Evolutionary conservation across 2,888 invertebrate species (phyloP), one percentile per base, ranked within the genome.

Genomic region (Hypena proboscidalis): DNA sequence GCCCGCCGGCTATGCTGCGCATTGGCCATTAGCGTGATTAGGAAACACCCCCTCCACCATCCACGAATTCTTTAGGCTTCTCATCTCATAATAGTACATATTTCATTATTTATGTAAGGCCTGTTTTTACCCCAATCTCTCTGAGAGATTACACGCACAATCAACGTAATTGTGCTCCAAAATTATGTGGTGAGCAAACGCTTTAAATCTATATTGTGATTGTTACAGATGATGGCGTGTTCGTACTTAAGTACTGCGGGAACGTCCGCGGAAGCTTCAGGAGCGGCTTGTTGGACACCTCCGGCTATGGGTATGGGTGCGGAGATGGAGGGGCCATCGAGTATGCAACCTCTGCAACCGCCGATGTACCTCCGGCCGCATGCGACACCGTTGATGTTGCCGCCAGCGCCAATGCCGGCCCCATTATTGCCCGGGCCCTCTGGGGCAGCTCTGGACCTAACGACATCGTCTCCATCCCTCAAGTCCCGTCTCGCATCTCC

Each of bases 21-120:
- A 90, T 89, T 90, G 88, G 86, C 90, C 90, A 91, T 91, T 91
- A 91, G 89, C 88, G 83, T 91, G 91, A 91, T 91, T 91, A 90
- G 83, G 85, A 83, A 72, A 78, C 63, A 61, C 64, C 67, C 80
- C 75, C 78, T 75, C 74, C 71, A 57, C 78, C 80, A 61, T 80
- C 83, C 81, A 80, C 85, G 80, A 83, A 86, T 89, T 88, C 88
- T 88, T 88, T 84, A 86, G 85, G 80, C 85, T 82, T 83, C 85
- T 84, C 87, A 85, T 87, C 88, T 86, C 86, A 85, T 89, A 87
- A 88, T 88, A 86, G 83, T 83, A 86, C 85, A 89, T 88, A 88
- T 87, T 88, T 87, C 83, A 90, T 90, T 89, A 90, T 89, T 90
- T 85, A 90, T 90, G 85, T 83, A 85, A 77, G 83, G 82, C 73